Base-by-base conservation (phyloP, 2,797 vertebrate species). In the Peromyscus melanophrys region DNA sequence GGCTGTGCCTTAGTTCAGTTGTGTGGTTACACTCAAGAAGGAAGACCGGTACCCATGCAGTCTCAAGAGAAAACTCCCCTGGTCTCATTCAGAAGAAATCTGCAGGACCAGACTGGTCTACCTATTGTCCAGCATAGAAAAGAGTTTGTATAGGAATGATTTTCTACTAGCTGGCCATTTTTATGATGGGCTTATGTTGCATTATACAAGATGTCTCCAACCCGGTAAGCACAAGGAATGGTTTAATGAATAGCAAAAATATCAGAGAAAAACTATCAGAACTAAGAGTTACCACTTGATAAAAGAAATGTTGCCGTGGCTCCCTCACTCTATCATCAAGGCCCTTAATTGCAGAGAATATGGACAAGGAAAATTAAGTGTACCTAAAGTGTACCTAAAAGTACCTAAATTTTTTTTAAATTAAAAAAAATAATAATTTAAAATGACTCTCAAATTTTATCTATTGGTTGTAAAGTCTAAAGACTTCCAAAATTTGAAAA, bases 331-430 rank as follows among this genome's bases (percentile, higher is more conserved):
- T 37, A 2, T 67, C 11, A 61, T 67, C 86, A 46, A 87, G 69
- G 34, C 4, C 57, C 77, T 94, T 40, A 75, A n/a, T 40, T 85
- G n/a, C 49, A 91, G 92, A 81, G 19, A 93, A 94, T 91, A 55
- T 81, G 21, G 46, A 61, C 34, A 73, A 25, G n/a, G 11, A 94
- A 88, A 77, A 89, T 29, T 52, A 80, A 77, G 73, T 49, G 40
- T 77, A 3, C 17, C 69, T 59, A 90, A 34, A 14, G 63, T 92
- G 40, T 43, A 43, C 43, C 43, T 43, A 43, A 43, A 43, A 43
- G 43, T 43, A 43, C 43, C 43, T 43, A 43, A 43, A 43, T 43
- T 43, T 4, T 43, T 43, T 43, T 43, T 43, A 43, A 67, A 59
- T 65, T n/a, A 59, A 40, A 84, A 75, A 49, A 89, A 90, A 63